A percentile compares a stretch with the other conserved stretches of the same genome.
Evolutionary conservation across 2,113 vertebrate genomes (phyloP).

Genomic region (Bubo blakistoni): DNA sequence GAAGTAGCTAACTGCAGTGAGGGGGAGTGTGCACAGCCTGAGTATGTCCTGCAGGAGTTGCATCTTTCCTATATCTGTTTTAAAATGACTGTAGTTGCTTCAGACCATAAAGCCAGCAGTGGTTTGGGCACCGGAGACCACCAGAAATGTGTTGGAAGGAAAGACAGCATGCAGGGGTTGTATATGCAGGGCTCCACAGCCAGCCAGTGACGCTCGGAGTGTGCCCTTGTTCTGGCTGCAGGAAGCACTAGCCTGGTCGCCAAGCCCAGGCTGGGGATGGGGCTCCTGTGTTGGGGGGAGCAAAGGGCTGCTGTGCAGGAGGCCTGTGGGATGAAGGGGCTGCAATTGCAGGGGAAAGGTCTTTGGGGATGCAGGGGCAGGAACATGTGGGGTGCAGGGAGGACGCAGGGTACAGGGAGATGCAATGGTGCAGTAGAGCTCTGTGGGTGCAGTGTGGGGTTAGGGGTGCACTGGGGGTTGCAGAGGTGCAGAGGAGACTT

Average conservation of each 20-base stretch:
- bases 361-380: neutral
- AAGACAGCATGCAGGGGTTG: rapidly evolving
- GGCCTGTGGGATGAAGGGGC: neutral
- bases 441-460: neutral
- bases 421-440: neutral
- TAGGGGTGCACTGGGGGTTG: neutral
- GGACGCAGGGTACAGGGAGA: neutral
- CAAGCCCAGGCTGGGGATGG: neutral
- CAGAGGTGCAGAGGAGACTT: neutral
- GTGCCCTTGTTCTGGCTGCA: neutral
- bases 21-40: neutral
- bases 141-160: neutral
- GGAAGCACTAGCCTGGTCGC: neutral
- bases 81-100: neutral
- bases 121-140: neutral
- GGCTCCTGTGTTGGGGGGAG: rapidly evolving
- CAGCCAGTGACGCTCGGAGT: neutral
- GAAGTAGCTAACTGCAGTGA: neutral
- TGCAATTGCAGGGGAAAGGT: neutral
- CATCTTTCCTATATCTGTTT: neutral
- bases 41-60: neutral
- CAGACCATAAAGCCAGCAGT: neutral
- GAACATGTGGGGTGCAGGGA: rapidly evolving
- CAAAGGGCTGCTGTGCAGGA: neutral
- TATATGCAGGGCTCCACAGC: neutral